Conservation (phyloP, 2,888 invertebrate species). For the Zonitis immaculata region DNA sequence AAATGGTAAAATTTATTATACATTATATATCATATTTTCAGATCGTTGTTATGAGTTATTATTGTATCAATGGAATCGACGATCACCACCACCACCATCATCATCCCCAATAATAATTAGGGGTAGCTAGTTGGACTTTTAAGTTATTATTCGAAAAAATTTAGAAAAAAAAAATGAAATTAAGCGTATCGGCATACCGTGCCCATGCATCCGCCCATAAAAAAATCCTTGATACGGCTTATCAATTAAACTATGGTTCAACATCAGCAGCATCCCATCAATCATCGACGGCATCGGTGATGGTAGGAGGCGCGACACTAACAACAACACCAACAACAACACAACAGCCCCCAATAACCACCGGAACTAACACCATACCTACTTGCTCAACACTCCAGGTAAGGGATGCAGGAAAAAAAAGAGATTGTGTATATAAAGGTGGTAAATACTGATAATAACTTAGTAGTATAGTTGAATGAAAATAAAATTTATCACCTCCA, state of each 20-base stretch:
- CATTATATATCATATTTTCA: too few relatives aligned
- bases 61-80: background rate
- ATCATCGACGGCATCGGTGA: background rate
- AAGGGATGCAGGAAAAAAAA: slow-evolving; percentile 24
- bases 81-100: background rate
- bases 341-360: background rate
- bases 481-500: too few relatives aligned
- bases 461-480: too few relatives aligned
- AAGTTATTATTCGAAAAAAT: background rate
- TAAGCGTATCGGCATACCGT: slow-evolving; percentile 83
- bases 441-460: too few relatives aligned
- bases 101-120: background rate
- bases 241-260: slow-evolving; percentile 71
- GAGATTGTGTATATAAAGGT: too few relatives aligned
- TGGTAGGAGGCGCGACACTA: background rate
- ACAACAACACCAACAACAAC: too few relatives aligned
- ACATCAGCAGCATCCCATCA: slow-evolving; percentile 59
- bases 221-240: slow-evolving; percentile 75
- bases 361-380: slow-evolving; percentile 31
- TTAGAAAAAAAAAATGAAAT: slow-evolving; percentile 65
- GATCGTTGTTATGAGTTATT: too few relatives aligned
- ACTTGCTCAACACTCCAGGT: slow-evolving; percentile 53
- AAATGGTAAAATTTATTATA: too few relatives aligned
- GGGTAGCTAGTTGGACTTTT: background rate
- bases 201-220: slow-evolving; percentile 86